These are phyloP conservation scores for Drosophila parvula DNA, from an alignment of 1,140 invertebrate genomes.

Conservation along the genomic window DNA sequence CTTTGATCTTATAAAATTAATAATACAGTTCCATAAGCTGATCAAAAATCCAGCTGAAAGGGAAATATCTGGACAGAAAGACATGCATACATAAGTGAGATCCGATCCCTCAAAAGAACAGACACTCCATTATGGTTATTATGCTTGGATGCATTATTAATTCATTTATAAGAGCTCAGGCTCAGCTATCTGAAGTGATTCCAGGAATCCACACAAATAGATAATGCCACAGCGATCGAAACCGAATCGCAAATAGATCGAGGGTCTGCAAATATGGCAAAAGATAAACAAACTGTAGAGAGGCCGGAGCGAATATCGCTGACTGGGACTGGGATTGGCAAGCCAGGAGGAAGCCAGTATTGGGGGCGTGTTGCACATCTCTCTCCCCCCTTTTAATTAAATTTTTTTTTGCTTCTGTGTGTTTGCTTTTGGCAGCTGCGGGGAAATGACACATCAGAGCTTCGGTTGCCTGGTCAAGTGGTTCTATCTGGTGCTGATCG, in stretches of 20 bases:
- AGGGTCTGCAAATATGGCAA: constrained; percentile 38
- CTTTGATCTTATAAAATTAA: background rate
- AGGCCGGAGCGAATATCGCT: constrained; percentile 9
- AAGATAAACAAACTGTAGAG: constrained; percentile 35
- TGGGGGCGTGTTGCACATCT: background rate
- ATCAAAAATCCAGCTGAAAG: background rate
- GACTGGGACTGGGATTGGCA: constrained; percentile 1
- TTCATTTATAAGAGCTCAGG: background rate
- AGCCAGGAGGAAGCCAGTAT: background rate
- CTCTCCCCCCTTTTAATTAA: constrained; percentile 24
- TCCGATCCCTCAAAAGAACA: background rate
- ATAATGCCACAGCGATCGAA: constrained; percentile 29
- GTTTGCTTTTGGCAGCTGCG: constrained; percentile 48
- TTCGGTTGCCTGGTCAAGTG: constrained; percentile 71
- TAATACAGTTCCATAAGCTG: no score
- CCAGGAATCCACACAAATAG: constrained; percentile 12
- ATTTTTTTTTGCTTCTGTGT: constrained; percentile 38
- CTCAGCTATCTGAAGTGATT: constrained; percentile 3
- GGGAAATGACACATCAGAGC: constrained; percentile 69
- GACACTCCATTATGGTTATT: background rate
- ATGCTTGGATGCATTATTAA: background rate
- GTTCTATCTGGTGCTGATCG: constrained; percentile 77
- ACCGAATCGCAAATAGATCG: constrained; percentile 53
- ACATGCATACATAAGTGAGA: background rate
- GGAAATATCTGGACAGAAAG: background rate